These are phyloP conservation scores for Xanthostigma xanthostigma DNA, from an alignment of 2,888 invertebrate species.

Conservation along the genomic window DNA sequence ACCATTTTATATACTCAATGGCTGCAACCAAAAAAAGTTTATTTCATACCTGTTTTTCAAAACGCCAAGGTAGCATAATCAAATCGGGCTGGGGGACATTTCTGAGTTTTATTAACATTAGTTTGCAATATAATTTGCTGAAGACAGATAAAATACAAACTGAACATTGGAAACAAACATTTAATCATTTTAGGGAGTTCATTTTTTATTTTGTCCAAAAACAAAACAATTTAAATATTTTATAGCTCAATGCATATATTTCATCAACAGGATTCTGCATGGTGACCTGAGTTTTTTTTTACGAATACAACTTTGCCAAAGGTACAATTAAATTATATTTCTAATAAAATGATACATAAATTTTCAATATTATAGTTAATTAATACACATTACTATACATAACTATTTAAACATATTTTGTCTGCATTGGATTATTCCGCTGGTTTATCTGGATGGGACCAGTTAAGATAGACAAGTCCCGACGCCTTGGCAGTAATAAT, in stretches of 20 bases:
- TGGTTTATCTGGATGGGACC: slow-evolving; percentile 36
- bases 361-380: not conserved
- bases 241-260: not conserved
- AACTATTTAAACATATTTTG: not conserved
- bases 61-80: too few relatives aligned
- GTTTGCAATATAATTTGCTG: too few relatives aligned
- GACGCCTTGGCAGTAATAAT: slow-evolving; percentile 38
- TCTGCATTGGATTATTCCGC: slow-evolving; percentile 4
- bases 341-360: not conserved
- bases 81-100: too few relatives aligned
- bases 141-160: too few relatives aligned
- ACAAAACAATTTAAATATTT: not conserved
- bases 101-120: too few relatives aligned
- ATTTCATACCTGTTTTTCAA: too few relatives aligned
- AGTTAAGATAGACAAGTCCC: slow-evolving; percentile 48
- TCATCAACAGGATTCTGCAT: not conserved
- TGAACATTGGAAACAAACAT: too few relatives aligned
- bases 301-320: not conserved
- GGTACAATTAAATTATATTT: not conserved
- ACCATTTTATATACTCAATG: too few relatives aligned
- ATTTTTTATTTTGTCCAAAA: not conserved
- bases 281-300: not conserved
- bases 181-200: too few relatives aligned
- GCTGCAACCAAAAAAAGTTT: too few relatives aligned
- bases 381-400: not conserved